Base-by-base conservation (phyloP, 2,113 vertebrate species). In the Nanorana parkeri region DNA sequence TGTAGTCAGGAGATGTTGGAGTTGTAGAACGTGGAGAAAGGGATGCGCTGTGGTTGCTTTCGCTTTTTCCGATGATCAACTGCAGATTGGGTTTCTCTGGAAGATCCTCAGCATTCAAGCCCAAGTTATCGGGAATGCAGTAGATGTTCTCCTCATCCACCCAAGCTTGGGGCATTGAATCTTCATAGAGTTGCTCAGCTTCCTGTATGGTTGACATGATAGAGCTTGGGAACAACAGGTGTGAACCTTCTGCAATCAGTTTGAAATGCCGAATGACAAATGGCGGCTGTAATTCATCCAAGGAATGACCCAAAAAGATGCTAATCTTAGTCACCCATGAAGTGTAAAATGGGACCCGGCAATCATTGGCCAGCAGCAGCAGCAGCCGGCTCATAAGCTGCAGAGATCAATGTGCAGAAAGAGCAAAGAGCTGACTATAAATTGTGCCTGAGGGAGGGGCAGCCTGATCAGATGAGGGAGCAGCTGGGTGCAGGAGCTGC, bases 381-480 rank as follows among this genome's bases (percentile, higher is more conserved):
- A 17, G 10, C 58, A 47, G 64, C 41, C 28, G 21, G 10, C 65
- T 68, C 67, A 52, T 0, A 10, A 80, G 24, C 78, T n/a, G 58
- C 67, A 47, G 56, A 61, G 78, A 71, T 81, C 67, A 72, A 60
- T 81, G 68, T 71, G 78, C 68, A 81, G 47, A 80, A 61, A 56
- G 68, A 17, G 67, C 66, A 61, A 24, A 6, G 21, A 23, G 54
- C 24, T 23, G 65, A 58, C 17, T 29, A 26, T 60, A 72, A 61
- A 80, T 41, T 72, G 52, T 81, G 23, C 68, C 36, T 55, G 61
- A 71, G 68, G 78, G 56, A 54, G 68, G 68, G 68, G 54, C 28
- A 55, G 15, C 65, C 26, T 10, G 74, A 60, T 56, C 4, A 26
- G 69, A 21, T 3, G 21, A 60, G 29, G 21, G 36, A 63, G 32